Evolutionary conservation across 2,888 invertebrate genomes (phyloP).

Genomic region (Agonopterix subpropinquella): DNA sequence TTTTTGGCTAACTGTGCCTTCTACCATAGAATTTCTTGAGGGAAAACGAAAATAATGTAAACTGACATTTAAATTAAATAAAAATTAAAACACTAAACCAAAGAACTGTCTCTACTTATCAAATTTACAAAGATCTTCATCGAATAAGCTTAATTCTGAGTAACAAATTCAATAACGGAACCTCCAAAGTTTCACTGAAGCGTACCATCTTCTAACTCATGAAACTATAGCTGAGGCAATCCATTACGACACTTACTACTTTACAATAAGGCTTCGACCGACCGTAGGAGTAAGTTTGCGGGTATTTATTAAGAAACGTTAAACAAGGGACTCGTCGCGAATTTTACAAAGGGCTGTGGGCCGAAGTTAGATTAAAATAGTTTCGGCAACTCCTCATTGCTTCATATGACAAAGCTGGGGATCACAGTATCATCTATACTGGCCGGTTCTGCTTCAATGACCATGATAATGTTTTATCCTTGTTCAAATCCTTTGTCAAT

Average conservation of each 20-base stretch:
- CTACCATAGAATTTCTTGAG: no score
- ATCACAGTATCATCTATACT: conserved; percentile 1
- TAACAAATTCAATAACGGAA: conserved; percentile 47
- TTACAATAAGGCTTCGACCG: conserved; percentile 10
- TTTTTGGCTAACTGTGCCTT: no score
- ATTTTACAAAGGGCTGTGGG: conserved; percentile 44
- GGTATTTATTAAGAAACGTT: conserved; percentile 55
- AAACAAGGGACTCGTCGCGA: conserved; percentile 34
- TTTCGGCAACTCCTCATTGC: conserved; percentile 32
- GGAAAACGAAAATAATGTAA: no score
- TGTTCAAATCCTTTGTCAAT: no score
- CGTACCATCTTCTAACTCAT: no score
- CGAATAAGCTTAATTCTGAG: conserved; percentile 29
- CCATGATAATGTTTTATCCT: background rate
- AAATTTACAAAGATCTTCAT: conserved; percentile 14
- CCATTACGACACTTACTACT: conserved; percentile 13
- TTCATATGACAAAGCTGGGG: conserved; percentile 26
- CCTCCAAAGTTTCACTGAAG: conserved; percentile 27
- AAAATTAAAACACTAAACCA: background rate
- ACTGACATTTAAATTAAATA: no score
- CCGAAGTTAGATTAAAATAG: conserved; percentile 62
- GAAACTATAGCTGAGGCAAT: no score
- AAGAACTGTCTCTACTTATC: conserved; percentile 1
- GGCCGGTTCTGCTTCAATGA: background rate
- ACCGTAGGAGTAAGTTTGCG: conserved; percentile 15